Base-by-base conservation (phyloP, 2,888 invertebrate genomes). In the Notodonta dromedarius region DNA sequence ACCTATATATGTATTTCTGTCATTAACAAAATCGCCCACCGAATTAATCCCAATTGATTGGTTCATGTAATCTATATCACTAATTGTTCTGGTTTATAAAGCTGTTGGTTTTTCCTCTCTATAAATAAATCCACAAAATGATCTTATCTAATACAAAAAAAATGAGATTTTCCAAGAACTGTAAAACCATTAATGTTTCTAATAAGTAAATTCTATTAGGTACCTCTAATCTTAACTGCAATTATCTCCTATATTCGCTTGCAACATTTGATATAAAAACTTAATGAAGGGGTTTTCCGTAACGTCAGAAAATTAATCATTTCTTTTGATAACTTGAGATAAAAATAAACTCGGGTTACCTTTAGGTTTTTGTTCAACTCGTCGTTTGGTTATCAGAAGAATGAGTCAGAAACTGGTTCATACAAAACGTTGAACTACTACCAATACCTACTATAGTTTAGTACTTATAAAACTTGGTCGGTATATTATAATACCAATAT, bases 331-430 rank as follows among this genome's bases (percentile, higher is more conserved):
- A 16, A 51, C 11, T 6, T 50, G 8, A 14, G 14, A 50, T 50
- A 42, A 46, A 46, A 46, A 46, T 46, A 46, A 5, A 46, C 11
- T 11, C 11, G 9, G 11, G 46, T 6, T 16, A 50, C 50, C 16
- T 50, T 14, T 16, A 16, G 0, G 50, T 50, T 50, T 50, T 50
- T 50, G 50, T 50, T 50, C 13, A 51, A 12, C 35, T 46, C 44
- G 5, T 16, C 4, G 13, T n/a, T n/a, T 54, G 65, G 60, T 65
- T 65, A 61, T 65, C 48, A 50, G 65, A 70, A 39, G 52, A 50
- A 58, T 74, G 76, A 75, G 68, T 74, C 73, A 74, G 24, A 50
- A 53, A 53, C 53, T 32, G 13, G 35, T 46, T 52, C 59, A 60
- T 54, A n/a, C 39, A 52, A 73, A 63, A 60, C 73, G 55, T 66